Base-by-base conservation (phyloP, 2,797 vertebrate genomes). In the Buphagus erythrorhynchus region DNA sequence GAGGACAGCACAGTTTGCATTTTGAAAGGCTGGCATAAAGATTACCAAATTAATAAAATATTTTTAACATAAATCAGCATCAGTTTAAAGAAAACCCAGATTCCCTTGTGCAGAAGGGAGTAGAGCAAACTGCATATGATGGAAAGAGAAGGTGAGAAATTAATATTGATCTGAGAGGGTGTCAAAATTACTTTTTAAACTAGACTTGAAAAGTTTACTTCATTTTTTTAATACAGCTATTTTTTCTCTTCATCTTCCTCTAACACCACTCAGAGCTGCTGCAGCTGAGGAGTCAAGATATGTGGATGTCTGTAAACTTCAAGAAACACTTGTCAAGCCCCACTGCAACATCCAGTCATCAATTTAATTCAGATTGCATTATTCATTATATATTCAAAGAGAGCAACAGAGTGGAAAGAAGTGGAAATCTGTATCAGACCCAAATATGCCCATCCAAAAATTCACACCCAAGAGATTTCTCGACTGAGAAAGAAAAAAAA, bases 11-110 rank as follows among this genome's bases (percentile, higher is more conserved):
- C 57, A 96, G 75, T 96, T 90, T 96, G 73, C 79, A 86, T 95
- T 96, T 95, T 94, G 91, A 96, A 96, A 91, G 52, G 26, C 61
- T 90, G 96, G 48, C 61, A 81, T 88, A 93, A 95, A 90, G 31
- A 92, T 87, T 95, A 84, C 16, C 20, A 94, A 95, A 97, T 96
- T 95, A 96, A 95, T 95, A 95, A 86, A 92, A 87, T 38, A 91
- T 90, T 94, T 96, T 95, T 68, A 90, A 74, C 42, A 90, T 95
- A 88, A 95, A 90, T 97, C 86, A 96, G 52, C 54, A 73, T 68
- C 35, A 46, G 28, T 65, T 95, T 49, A 82, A 93, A 57, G 82
- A 80, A 84, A 92, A 69, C 77, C 22, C 31, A 77, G 28, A 94
- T 73, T 33, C 52, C 19, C 58, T 51, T 11, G 48, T 78, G 45